Base-by-base conservation (phyloP, 1,140 invertebrate species). In the Batillaria attramentaria region DNA sequence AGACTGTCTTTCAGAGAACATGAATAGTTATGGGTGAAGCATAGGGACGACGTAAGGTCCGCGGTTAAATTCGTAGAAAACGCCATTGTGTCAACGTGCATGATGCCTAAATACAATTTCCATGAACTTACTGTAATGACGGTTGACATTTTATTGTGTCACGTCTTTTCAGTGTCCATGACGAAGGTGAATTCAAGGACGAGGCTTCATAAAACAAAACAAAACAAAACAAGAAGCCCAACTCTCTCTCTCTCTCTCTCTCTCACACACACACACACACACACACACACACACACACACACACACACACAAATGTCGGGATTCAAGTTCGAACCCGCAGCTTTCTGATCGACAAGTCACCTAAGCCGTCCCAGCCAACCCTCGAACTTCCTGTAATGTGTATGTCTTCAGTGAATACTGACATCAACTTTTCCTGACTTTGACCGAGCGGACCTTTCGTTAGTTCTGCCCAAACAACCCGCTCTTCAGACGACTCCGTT, bases 211-310 rank as follows among this genome's bases (percentile, higher is more conserved):
- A n/a, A 28, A 62, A 62, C 31, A 37, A 13, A 66, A 5, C 10
- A 37, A 66, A 16, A 24, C 33, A 35, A 37, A 24, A 10, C 20
- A 37, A 35, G 18, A 66, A 37, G 31, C 28, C 6, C 5, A 35
- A 37, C n/a, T n/a, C n/a, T n/a, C n/a, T n/a, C n/a, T n/a, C n/a
- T n/a, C n/a, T n/a, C n/a, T n/a, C n/a, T n/a, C n/a, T n/a, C n/a
- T n/a, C n/a, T n/a, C n/a, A 35, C 8, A 62, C 20, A 62, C 8
- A 62, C 20, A 62, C 8, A 13, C 20, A 62, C 8, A n/a, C 4
- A 37, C 31, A 66, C 62, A 66, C 31, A 37, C 62, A 66, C 31
- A 66, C 31, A 66, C 8, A 37, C 62, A 66, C 31, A 66, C 31
- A 62, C 8, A 28, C 13, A 28, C 20, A 62, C 57, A 62, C 20